Base-by-base conservation (phyloP, 2,113 vertebrate genomes). In the Antechinus flavipes region DNA sequence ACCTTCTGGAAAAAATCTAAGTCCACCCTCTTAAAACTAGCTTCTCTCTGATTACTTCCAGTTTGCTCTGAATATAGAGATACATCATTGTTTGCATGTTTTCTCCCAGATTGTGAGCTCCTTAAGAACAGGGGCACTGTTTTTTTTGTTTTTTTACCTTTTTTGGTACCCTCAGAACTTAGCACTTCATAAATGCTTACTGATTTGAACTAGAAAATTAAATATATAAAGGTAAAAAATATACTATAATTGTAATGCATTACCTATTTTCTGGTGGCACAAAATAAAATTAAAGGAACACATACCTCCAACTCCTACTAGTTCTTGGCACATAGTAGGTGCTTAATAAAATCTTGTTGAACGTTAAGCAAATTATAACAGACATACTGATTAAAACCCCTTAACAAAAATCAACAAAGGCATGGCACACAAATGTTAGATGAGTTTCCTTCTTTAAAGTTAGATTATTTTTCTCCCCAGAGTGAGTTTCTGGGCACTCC, bases 221-320 rank as follows among this genome's bases (percentile, higher is more conserved):
- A 76, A 76, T 7, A 4, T 76, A 76, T 76, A 35, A 76, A 76
- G 19, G 68, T 76, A 76, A 84, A 42, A 42, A 84, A 68, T 35
- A 84, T 94, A 54, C 58, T 95, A 14, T 30, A 56, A 55, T 95
- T n/a, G 93, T 68, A 96, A 93, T 55, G 3, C 58, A 49, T 56
- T 3, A 52, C 30, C 90, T 94, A 91, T 52, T 90, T 89, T 52
- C 54, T 91, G 90, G 25, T 94, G 54, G 6, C 53, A 90, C n/a
- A 91, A 3, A 92, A 16, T 89, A 14, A 95, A 22, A 91, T 27
- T 27, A 54, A 0, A 94, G 68, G 56, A 76, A n/a, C 35, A 76
- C 61, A 76, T 42, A 84, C n/a, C 19, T 42, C n/a, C 19, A 84
- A 7, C n/a, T 23, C 16, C 19, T 84, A 42, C 19, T 84, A 42